Percentiles rank a stretch among this genome's conserved stretches.
phyloP scores from a whole-genome alignment of 2,797 vertebrate species.

The Galagoides demidoff region DNA sequence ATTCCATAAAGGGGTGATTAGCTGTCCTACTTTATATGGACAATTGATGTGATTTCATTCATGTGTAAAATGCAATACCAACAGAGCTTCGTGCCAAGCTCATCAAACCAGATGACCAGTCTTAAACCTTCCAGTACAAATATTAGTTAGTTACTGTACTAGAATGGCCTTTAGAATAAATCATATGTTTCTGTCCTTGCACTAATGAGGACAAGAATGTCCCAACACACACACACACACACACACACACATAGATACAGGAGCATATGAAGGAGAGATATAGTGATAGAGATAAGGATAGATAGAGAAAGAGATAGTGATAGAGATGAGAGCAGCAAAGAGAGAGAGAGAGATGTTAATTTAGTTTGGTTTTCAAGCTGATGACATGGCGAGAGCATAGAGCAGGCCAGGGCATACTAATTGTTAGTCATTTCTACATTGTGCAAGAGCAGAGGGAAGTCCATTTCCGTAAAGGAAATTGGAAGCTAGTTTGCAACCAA shows the following conservation, averaged over 20 bases:
- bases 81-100: neutral
- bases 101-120: neutral
- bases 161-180: neutral
- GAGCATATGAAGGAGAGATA: too few species aligned
- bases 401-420: neutral
- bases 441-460: neutral
- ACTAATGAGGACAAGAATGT: neutral
- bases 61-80: neutral
- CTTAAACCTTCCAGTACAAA: neutral
- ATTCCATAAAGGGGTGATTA: neutral
- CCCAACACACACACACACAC: neutral
- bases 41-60: neutral
- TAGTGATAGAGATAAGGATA: too few species aligned
- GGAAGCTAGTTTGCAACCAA: neutral
- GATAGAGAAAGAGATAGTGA: neutral
- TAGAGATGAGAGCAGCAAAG: neutral
- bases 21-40: neutral
- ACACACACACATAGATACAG: too few species aligned
- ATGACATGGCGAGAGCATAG: neutral
- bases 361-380: neutral
- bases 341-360: neutral
- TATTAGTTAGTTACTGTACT: neutral
- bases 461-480: neutral
- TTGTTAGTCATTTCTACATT: neutral
- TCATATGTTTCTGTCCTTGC: neutral